Base-by-base conservation (phyloP, 2,113 vertebrate genomes). In the Grammatotria lemairii region DNA sequence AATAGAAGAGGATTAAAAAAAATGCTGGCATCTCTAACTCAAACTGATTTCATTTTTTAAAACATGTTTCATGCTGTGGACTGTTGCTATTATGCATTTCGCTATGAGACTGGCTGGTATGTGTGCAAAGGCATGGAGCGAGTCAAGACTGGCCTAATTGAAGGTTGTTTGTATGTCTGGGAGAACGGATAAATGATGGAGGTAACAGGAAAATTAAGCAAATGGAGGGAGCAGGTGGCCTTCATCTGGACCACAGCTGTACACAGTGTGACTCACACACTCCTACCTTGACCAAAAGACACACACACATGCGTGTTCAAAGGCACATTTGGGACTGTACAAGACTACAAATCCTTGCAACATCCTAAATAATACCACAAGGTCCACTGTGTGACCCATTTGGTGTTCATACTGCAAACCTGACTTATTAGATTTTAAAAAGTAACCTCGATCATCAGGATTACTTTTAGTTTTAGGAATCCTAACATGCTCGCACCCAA, bases 191-290 rank as follows among this genome's bases (percentile, higher is more conserved):
- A 92, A 93, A 94, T 93, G 93, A 92, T 89, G 90, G 89, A 87
- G 91, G 87, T 78, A 94, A 90, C 82, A 68, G 55, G 70, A 91
- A 93, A 88, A 93, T 85, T 60, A 86, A 95, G 42, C 63, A 82
- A 86, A 87, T 31, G 65, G 86, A 88, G 85, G 80, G 92, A 93
- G 91, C 93, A 95, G 94, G 94, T 95, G 95, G 93, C 92, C 87
- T 89, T 95, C 95, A 96, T 95, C 93, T 96, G 95, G 95, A 88
- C 85, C 86, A 83, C 95, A 96, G 95, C 92, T 96, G 95, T 78
- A 92, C 55, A 12, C 87, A 91, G 88, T 85, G 92, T 94, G 93
- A 94, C 85, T 95, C 94, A 95, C 90, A 88, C 86, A 92, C 89
- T 93, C 86, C 92, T 91, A 92, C 93, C 92, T 94, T 91, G 90